Evolutionary conservation across 30 jellyfish, hydroid and myxozoan species (phyloP).

Genomic region (Aurelia aurita complex sp. Pacific): DNA sequence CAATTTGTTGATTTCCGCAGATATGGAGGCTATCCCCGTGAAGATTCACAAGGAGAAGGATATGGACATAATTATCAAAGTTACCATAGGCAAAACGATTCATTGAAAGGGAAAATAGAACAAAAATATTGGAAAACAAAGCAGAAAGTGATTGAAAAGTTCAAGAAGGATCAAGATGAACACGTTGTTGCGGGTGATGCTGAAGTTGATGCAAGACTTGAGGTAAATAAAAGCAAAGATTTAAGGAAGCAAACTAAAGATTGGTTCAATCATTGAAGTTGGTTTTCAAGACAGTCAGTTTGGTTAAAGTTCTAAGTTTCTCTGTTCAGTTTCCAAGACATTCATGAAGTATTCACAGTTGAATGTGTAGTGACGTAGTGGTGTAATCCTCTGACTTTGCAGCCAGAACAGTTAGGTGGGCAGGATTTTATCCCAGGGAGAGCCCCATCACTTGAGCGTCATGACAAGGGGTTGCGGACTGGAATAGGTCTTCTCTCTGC

Average conservation of each 20-base stretch:
- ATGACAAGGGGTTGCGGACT: no score
- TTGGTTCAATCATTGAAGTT: no score
- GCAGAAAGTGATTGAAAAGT: conserved; percentile 90
- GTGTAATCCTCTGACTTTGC: no score
- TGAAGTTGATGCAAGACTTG: conserved; percentile 95
- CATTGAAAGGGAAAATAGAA: conserved; percentile 90
- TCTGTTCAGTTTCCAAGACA: no score
- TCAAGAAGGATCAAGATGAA: conserved; percentile 97
- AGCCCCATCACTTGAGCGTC: no score
- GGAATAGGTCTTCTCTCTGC: no score
- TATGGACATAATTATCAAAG: conserved; percentile 88
- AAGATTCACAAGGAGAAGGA: conserved; percentile 55
- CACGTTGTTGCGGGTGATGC: conserved; percentile 99
- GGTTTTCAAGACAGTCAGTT: no score
- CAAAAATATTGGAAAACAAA: conserved; percentile 96
- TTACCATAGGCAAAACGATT: conserved; percentile 72
- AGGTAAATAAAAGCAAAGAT: conserved; percentile 29
- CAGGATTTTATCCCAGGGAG: no score
- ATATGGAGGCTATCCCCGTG: conserved; percentile 51
- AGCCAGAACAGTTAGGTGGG: no score
- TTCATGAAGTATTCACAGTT: no score
- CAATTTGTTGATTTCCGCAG: neutral
- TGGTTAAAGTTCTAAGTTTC: no score
- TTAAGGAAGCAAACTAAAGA: neutral
- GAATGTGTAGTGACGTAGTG: no score